Percentiles rank a stretch among this genome's conserved stretches.
These are phyloP conservation scores for Channa argus DNA, from an alignment of 2,113 vertebrate genomes.

Conservation along the genomic window DNA sequence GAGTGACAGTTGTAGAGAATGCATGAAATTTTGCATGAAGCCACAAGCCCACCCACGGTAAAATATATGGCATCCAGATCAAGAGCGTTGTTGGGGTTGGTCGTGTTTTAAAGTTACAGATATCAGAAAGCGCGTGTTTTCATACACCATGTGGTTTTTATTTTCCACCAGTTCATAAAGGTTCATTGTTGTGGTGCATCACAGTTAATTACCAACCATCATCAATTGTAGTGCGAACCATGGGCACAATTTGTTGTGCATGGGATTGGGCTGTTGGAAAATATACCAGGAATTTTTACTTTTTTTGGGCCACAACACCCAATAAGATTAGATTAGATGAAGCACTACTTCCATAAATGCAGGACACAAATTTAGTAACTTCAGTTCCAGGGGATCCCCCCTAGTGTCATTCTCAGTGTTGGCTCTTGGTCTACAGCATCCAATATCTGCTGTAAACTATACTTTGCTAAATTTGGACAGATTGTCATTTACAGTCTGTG, in stretches of 20 bases:
- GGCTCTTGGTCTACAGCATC: too few species aligned
- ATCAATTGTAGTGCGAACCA: not conserved
- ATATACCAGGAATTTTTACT: too few species aligned
- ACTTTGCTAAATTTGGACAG: too few species aligned
- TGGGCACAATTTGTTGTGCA: not conserved
- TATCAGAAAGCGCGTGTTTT: conserved; percentile 36
- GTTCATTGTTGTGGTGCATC: conserved; percentile 27
- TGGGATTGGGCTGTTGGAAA: too few species aligned
- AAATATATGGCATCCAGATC: conserved; percentile 51
- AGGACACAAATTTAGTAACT: too few species aligned
- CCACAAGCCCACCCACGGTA: conserved; percentile 65
- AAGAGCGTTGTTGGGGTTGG: conserved; percentile 14
- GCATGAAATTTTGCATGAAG: conserved; percentile 56
- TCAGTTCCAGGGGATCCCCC: too few species aligned
- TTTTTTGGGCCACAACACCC: too few species aligned
- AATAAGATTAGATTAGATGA: too few species aligned
- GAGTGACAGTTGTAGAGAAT: conserved; percentile 59
- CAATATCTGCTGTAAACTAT: too few species aligned
- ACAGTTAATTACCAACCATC: conserved; percentile 29
- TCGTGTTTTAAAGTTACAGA: conserved; percentile 17
- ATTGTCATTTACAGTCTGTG: not conserved
- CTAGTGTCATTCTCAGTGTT: too few species aligned
- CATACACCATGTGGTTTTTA: conserved; percentile 38
- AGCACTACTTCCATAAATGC: too few species aligned
- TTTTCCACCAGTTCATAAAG: conserved; percentile 43